A percentile compares a stretch with the other conserved stretches of the same genome.
phyloP scores from a whole-genome alignment of 2,888 invertebrate species.

The Metopia argyrocephala region DNA sequence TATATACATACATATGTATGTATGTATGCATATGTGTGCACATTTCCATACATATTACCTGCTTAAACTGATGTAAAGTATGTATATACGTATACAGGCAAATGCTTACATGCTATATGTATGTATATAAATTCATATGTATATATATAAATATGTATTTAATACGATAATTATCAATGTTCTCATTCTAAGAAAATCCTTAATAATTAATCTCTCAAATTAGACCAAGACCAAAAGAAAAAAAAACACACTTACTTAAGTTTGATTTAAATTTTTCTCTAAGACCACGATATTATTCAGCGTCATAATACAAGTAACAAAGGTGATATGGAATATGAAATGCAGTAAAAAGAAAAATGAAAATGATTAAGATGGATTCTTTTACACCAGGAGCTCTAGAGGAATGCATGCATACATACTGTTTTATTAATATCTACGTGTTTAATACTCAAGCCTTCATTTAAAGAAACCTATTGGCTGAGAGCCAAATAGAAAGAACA shows the following conservation, averaged over 20 bases:
- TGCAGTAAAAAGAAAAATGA: not conserved
- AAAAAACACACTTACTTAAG: not conserved
- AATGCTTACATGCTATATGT: no score
- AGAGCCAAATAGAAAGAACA: conserved; percentile 37
- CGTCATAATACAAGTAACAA: no score
- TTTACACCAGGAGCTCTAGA: not conserved
- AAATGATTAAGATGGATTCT: not conserved
- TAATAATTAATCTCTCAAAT: conserved; percentile 12
- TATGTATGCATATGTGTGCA: not conserved
- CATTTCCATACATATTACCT: no score
- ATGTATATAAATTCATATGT: not conserved
- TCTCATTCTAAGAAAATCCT: not conserved
- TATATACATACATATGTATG: not conserved
- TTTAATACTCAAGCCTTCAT: not conserved
- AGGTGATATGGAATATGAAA: not conserved
- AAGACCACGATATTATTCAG: not conserved
- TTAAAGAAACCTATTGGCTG: conserved; percentile 27
- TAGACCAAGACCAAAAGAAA: not conserved
- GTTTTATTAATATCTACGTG: not conserved
- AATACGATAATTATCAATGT: not conserved
- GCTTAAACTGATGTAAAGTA: not conserved
- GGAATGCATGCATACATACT: not conserved
- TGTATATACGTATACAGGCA: no score
- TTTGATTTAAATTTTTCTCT: not conserved
- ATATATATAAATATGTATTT: not conserved